Base-by-base conservation (phyloP, 1,140 invertebrate genomes). In the Grapholita molesta region DNA sequence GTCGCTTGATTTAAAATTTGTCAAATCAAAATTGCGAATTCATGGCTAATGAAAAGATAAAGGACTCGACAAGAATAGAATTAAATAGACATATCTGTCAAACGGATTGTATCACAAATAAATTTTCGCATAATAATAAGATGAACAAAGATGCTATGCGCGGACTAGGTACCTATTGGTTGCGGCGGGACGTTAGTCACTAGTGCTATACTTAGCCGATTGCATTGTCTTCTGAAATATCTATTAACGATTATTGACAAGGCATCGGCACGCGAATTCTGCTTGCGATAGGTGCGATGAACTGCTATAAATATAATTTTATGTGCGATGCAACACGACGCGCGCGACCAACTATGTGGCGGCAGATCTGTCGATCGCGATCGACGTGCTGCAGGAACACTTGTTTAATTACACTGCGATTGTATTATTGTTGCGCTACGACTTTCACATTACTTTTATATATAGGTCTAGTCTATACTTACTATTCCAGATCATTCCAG, bases 201-300 rank as follows among this genome's bases (percentile, higher is more conserved):
- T 64, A 66, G 75, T 1, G 71, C 89, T 91, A 91, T 84, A 90
- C 85, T 89, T 90, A 89, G 88, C 73, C 85, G 74, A 82, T 85
- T 86, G 89, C 88, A 91, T 91, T 91, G 89, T 91, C 88, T 88
- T 91, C 88, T 91, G 86, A 90, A 89, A 90, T 90, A 88, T 91
- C 89, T 91, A 91, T 91, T 91, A 91, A 89, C 83, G 85, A 91
- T 91, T 91, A 91, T 91, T 90, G 89, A 90, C 89, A 91, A 86
- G 87, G 88, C 83, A 91, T 90, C 86, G 89, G 89, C 83, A 90
- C 78, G 89, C 89, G 80, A 88, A 85, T 89, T 82, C 85, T 84
- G 77, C 79, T 79, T 74, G 82, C 83, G 79, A 86, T 88, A 89
- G 86, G 86, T 86, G 87, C 89, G 85, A 81, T 86, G 83, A 85